Conservation (phyloP, 2,113 vertebrate genomes). For the Podilymbus podiceps region DNA sequence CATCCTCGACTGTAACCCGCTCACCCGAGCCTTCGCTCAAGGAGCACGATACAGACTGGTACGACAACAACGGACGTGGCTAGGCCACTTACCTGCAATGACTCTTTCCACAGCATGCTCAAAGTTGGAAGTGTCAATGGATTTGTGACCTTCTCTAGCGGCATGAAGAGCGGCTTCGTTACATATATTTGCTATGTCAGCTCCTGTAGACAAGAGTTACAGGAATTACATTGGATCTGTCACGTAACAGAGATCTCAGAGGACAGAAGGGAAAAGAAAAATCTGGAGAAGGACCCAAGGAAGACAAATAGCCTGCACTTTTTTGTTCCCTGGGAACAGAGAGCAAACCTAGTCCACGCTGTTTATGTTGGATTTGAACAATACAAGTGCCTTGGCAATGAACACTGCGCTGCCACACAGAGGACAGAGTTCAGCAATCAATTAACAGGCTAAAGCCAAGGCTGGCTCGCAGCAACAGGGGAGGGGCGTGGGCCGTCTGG, state of each 20-base stretch:
- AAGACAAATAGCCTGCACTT: neutral
- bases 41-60: neutral
- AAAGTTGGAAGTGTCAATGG: slow-evolving; percentile 89
- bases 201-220: slow-evolving; percentile 75
- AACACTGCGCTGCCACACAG: neutral
- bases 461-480: neutral
- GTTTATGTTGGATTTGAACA: slow-evolving; percentile 8
- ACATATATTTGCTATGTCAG: slow-evolving; percentile 97
- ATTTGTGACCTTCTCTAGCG: slow-evolving; percentile 89
- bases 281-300: neutral
- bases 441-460: neutral
- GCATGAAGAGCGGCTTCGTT: slow-evolving; percentile 96
- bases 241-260: neutral
- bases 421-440: neutral
- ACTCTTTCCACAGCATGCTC: slow-evolving; percentile 95
- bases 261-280: neutral
- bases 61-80: neutral
- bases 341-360: neutral
- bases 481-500: neutral
- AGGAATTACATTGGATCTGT: neutral
- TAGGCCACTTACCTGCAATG: slow-evolving; percentile 81
- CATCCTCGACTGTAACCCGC: neutral
- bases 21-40: neutral
- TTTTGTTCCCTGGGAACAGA: slow-evolving; percentile 17
- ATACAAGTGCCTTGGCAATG: neutral